Percentiles rank a stretch among this genome's conserved stretches.
phyloP scores from a whole-genome alignment of 92 coral and sea anemone genomes.

The Phenganax marumi region DNA sequence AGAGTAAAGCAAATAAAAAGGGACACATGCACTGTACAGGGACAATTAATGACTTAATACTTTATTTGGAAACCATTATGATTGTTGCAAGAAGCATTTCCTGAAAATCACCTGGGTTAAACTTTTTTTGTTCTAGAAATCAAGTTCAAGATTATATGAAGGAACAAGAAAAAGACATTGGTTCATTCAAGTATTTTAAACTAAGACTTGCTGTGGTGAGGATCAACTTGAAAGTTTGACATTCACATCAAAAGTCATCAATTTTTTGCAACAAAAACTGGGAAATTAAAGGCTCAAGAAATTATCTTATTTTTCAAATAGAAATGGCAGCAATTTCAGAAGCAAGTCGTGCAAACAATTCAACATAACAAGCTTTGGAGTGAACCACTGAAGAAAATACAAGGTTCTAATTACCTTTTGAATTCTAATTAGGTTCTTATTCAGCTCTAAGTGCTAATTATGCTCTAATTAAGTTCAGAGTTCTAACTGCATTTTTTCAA shows the following conservation, averaged over 20 bases:
- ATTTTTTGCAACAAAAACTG: neutral
- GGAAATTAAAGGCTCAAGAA: neutral
- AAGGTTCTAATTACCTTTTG: slow-evolving; percentile 55
- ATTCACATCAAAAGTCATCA: neutral
- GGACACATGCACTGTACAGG: neutral
- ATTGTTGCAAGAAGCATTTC: too few species aligned
- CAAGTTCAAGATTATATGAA: slow-evolving; percentile 29
- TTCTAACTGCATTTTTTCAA: too few species aligned
- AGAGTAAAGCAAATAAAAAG: neutral
- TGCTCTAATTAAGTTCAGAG: neutral
- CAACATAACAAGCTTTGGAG: slow-evolving; percentile 81
- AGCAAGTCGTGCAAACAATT: slow-evolving; percentile 58
- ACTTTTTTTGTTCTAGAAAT: slow-evolving; percentile 8
- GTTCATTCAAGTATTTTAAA: slow-evolving; percentile 78
- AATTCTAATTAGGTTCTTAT: neutral
- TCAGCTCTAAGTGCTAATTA: neutral
- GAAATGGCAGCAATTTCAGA: slow-evolving; percentile 93
- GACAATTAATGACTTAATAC: too few species aligned
- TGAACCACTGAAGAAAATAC: slow-evolving; percentile 72
- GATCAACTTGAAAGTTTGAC: neutral
- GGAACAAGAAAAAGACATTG: slow-evolving; percentile 57
- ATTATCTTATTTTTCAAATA: slow-evolving; percentile 9
- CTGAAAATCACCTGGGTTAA: too few species aligned
- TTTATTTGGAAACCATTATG: too few species aligned
- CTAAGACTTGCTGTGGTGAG: slow-evolving; percentile 80